Evolutionary conservation across 2,797 vertebrate species (phyloP), one percentile per base, ranked within the genome.

Genomic region (Perdix hodgsoniae): DNA sequence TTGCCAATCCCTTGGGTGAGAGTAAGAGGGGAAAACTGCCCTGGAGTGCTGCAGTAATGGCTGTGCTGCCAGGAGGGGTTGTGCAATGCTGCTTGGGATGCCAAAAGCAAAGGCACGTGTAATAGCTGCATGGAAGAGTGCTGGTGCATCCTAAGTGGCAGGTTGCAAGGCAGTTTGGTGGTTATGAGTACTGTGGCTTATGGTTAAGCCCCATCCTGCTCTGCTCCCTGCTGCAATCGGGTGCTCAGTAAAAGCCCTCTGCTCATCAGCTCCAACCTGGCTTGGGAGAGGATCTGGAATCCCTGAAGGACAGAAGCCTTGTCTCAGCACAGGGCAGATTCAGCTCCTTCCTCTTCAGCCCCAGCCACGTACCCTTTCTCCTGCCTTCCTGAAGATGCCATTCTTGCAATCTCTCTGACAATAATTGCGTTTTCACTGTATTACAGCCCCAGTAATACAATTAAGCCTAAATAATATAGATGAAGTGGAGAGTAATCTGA

Each of bases 381-480:
- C 86, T 52, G 75, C 72, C 52, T 72, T 89, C 73, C 82, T 9
- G 27, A 88, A 88, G 63, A 93, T 91, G 95, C 95, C 76, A 37
- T 78, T 83, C 91, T 83, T 92, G 85, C 93, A 92, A 24, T 86
- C 76, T 88, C 76, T 29, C 69, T 72, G 88, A 66, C 64, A 85
- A 57, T 95, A 95, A 96, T 93, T 83, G 33, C 66, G 56, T 95
- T 95, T 88, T 87, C 84, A 71, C 70, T 83, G 73, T 79, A 83
- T 96, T 95, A 95, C 79, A 83, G 73, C 76, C 67, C 61, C 40
- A 31, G 60, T 92, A 95, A 95, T 31, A 65, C 49, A 90, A 95
- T 96, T 94, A 95, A 67, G 60, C 52, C 73, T 91, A 94, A 95
- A 95, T 96, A 94, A 95, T 95, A 82, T 35, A 86, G 93, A 81